Conservation (phyloP, 2,113 vertebrate genomes). For the Leuciscus idus region DNA sequence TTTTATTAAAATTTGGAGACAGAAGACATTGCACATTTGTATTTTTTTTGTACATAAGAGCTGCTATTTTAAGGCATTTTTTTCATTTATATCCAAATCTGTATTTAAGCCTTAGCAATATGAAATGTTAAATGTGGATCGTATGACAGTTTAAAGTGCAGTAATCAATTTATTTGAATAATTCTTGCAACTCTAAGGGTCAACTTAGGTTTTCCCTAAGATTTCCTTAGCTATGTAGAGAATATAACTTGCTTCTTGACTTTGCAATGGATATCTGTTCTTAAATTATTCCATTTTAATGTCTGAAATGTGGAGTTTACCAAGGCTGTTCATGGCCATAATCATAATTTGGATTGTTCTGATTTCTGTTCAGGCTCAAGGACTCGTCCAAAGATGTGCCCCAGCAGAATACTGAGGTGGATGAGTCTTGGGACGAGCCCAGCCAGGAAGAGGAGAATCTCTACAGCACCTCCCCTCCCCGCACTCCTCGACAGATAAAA, state of each 20-base stretch:
- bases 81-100: too few relatives aligned
- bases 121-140: too few relatives aligned
- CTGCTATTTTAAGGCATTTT: too few relatives aligned
- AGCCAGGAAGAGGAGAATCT: constrained; percentile 80
- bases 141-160: too few relatives aligned
- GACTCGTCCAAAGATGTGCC: constrained; percentile 73
- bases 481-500: constrained; percentile 91
- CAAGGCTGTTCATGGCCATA: not conserved
- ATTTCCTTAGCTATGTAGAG: not conserved
- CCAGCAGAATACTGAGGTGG: constrained; percentile 77
- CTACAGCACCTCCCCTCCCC: constrained; percentile 89
- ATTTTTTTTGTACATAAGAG: too few relatives aligned
- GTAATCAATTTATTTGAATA: too few relatives aligned
- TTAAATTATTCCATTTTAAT: not conserved
- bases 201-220: too few relatives aligned
- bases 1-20: not conserved
- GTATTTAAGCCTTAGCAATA: too few relatives aligned
- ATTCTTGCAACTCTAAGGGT: too few relatives aligned
- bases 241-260: not conserved
- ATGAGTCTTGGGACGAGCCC: constrained; percentile 86
- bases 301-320: not conserved
- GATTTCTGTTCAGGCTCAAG: constrained; percentile 75
- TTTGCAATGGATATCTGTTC: not conserved
- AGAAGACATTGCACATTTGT: not conserved
- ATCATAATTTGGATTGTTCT: not conserved